A percentile compares a stretch with the other conserved stretches of the same genome.
phyloP scores from a whole-genome alignment of 2,888 invertebrate genomes.

The Noctuana brunneofusca region DNA sequence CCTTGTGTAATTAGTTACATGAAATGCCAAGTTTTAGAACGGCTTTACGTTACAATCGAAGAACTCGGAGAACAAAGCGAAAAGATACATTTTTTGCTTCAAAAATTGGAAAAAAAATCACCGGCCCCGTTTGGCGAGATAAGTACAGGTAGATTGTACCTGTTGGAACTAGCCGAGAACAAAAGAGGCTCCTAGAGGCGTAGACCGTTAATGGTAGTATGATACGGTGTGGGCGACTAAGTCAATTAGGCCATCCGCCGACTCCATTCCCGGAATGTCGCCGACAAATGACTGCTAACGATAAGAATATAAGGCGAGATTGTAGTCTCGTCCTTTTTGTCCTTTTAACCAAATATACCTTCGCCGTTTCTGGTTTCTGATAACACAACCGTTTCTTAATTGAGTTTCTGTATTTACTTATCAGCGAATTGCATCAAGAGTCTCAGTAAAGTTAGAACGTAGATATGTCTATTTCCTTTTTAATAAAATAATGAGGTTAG shows the following conservation, averaged over 20 bases:
- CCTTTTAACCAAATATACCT: slow-evolving; percentile 53
- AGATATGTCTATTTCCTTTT: too few relatives aligned
- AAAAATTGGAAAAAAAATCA: slow-evolving; percentile 39
- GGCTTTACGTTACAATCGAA: slow-evolving; percentile 1
- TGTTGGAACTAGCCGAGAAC: slow-evolving; percentile 68
- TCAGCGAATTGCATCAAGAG: slow-evolving; percentile 69
- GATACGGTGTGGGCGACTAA: slow-evolving; percentile 79
- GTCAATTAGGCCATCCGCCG: slow-evolving; percentile 82
- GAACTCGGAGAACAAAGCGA: slow-evolving; percentile 51
- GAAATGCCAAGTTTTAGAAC: neutral
- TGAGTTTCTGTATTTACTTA: slow-evolving; percentile 78
- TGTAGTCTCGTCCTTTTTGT: slow-evolving; percentile 61
- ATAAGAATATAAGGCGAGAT: slow-evolving; percentile 68
- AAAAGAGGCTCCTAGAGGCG: slow-evolving; percentile 76
- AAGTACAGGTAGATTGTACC: slow-evolving; percentile 72
- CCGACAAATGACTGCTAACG: slow-evolving; percentile 75
- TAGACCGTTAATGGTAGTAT: slow-evolving; percentile 71
- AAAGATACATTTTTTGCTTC: slow-evolving; percentile 60
- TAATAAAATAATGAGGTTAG: too few relatives aligned
- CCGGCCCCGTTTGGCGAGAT: slow-evolving; percentile 55
- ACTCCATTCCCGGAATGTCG: slow-evolving; percentile 79
- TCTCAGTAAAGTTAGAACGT: slow-evolving; percentile 50
- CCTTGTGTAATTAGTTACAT: slow-evolving; percentile 25
- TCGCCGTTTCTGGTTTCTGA: slow-evolving; percentile 68
- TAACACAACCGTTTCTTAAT: slow-evolving; percentile 76